Conservation (phyloP, 2,888 invertebrate species). For the Cantharis lateralis region DNA sequence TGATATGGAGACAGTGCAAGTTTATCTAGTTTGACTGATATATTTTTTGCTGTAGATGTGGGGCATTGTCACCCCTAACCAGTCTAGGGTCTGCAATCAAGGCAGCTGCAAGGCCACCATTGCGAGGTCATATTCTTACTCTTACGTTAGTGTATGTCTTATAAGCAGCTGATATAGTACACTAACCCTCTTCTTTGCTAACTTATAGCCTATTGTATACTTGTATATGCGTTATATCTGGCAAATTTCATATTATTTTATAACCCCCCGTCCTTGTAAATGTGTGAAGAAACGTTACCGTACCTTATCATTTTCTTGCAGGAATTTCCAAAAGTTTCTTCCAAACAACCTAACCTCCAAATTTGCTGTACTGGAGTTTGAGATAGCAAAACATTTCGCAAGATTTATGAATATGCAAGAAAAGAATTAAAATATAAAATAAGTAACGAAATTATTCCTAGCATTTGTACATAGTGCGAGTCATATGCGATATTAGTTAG, state of each 20-base stretch:
- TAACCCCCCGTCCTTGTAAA: background rate
- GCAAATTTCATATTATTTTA: slow-evolving; percentile 28
- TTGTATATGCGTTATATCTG: slow-evolving; percentile 24
- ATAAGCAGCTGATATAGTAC: slow-evolving; percentile 32
- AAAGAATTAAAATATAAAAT: background rate
- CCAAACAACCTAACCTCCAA: background rate
- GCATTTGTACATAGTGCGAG: background rate
- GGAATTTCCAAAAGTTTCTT: background rate
- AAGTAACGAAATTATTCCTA: background rate
- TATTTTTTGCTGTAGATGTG: slow-evolving; percentile 28
- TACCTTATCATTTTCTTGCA: background rate
- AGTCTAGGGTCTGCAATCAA: slow-evolving; percentile 37
- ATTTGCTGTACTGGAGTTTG: background rate
- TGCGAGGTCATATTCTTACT: slow-evolving; percentile 38
- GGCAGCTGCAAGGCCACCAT: slow-evolving; percentile 41
- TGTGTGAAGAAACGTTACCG: slow-evolving; percentile 10
- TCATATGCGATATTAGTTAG: slow-evolving; percentile 27
- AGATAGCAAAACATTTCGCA: background rate
- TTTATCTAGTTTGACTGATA: slow-evolving; percentile 38
- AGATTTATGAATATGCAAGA: background rate
- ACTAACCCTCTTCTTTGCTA: slow-evolving; percentile 30
- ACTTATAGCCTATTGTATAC: slow-evolving; percentile 30
- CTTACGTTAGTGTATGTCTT: slow-evolving; percentile 32
- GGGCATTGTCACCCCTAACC: slow-evolving; percentile 38
- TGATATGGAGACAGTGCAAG: slow-evolving; percentile 31